Evolutionary conservation across 2,888 invertebrate species (phyloP).

Genomic region (Sialis fuliginosa): DNA sequence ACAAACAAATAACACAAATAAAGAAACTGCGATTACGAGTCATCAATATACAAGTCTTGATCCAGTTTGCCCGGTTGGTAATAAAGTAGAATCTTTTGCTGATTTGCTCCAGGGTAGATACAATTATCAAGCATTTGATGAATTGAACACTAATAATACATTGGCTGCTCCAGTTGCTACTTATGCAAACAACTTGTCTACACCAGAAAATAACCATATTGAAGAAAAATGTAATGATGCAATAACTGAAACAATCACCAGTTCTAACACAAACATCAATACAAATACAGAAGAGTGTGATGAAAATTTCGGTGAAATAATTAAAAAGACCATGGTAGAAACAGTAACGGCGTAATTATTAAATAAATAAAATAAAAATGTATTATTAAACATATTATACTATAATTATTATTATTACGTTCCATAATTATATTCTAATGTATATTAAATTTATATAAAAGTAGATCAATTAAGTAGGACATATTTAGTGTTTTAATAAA

Average conservation of each 20-base stretch:
- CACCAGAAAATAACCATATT: conserved; percentile 5
- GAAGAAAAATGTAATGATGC: conserved; percentile 10
- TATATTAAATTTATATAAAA: conserved; percentile 26
- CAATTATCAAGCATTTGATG: conserved; percentile 31
- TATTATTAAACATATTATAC: conserved; percentile 7
- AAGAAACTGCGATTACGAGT: conserved; percentile 22
- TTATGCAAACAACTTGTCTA: conserved; percentile 3
- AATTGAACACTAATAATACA: conserved; percentile 27
- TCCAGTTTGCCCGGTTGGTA: conserved; percentile 41
- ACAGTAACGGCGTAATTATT: conserved; percentile 61
- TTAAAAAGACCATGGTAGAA: conserved; percentile 84
- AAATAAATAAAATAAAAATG: conserved; percentile 3
- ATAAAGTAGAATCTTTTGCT: conserved; percentile 53
- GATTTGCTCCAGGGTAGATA: conserved; percentile 40
- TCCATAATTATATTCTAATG: conserved; percentile 17
- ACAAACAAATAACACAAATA: conserved; percentile 23
- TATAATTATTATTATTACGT: conserved; percentile 17
- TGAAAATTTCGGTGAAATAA: conserved; percentile 81
- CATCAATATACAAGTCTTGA: conserved; percentile 49
- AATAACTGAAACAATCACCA: conserved; percentile 11
- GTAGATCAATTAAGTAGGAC: conserved; percentile 21
- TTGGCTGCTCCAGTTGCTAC: conserved; percentile 7
- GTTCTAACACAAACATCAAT: conserved; percentile 15
- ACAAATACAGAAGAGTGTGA: conserved; percentile 28
- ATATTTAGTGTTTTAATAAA: conserved; percentile 28